Conservation (phyloP, 2,797 vertebrate species). For the Fistularia commersonii region DNA sequence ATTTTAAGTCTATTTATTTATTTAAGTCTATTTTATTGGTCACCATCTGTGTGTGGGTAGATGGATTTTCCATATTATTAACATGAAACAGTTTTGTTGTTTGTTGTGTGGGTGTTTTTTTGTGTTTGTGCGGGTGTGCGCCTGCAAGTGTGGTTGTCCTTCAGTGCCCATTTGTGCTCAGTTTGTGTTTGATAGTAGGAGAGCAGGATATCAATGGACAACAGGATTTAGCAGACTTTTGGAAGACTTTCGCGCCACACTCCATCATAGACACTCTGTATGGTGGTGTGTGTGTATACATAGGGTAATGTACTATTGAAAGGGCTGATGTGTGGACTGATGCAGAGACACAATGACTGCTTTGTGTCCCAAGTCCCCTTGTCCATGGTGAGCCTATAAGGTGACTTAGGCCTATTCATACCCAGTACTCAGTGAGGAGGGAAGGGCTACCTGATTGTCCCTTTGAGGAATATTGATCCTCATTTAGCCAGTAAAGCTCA, state of each 20-base stretch:
- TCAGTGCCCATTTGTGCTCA: no score
- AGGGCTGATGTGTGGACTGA: constrained; percentile 67
- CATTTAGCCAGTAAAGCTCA: no score
- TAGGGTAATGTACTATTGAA: constrained; percentile 62
- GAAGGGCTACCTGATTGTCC: constrained; percentile 52
- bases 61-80: no score
- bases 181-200: constrained; percentile 11
- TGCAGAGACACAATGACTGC: constrained; percentile 64
- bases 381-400: constrained; percentile 59
- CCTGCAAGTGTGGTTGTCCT: no score
- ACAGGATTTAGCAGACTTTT: constrained; percentile 51
- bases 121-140: no score
- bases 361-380: constrained; percentile 59
- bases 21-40: no score
- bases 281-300: constrained; percentile 17
- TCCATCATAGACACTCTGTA: constrained; percentile 25
- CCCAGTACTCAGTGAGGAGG: constrained; percentile 18
- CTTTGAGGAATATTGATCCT: no score
- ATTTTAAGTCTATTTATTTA: no score
- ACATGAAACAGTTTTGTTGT: no score
- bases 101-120: no score
- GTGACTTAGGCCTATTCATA: constrained; percentile 49
- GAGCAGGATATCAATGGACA: constrained; percentile 22
- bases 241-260: constrained; percentile 53
- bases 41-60: no score